Evolutionary conservation across 2,797 vertebrate genomes (phyloP).

Genomic region (Atherinosoma microstoma): DNA sequence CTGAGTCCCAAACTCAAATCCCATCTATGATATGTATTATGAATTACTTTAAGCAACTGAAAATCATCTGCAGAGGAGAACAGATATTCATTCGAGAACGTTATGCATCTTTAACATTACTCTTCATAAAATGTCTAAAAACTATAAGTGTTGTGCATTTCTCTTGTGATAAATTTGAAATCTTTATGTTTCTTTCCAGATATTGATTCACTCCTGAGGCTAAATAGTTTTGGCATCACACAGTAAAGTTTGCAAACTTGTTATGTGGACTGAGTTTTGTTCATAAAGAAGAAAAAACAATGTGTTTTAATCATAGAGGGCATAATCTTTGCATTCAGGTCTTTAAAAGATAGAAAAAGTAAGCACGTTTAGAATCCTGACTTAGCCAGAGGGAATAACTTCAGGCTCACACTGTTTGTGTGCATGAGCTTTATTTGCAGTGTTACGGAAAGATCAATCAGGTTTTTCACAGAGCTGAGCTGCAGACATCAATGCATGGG

Average conservation of each 20-base stretch:
- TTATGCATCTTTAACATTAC: too few relatives aligned
- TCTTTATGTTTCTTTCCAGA: too few relatives aligned
- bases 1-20: too few relatives aligned
- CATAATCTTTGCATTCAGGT: background rate
- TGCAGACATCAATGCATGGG: slow-evolving; percentile 4
- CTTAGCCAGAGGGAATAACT: slow-evolving; percentile 10
- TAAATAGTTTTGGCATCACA: slow-evolving; percentile 26
- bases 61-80: too few relatives aligned
- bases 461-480: slow-evolving; percentile 21
- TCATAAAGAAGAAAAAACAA: too few relatives aligned
- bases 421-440: slow-evolving; percentile 20
- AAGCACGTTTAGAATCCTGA: slow-evolving; percentile 19
- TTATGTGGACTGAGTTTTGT: too few relatives aligned
- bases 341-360: slow-evolving; percentile 5
- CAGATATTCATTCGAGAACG: too few relatives aligned
- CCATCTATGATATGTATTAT: too few relatives aligned
- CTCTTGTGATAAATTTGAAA: too few relatives aligned
- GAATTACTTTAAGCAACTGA: too few relatives aligned
- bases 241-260: background rate
- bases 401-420: slow-evolving; percentile 9
- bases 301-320: background rate
- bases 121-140: too few relatives aligned
- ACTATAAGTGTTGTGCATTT: too few relatives aligned
- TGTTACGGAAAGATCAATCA: slow-evolving; percentile 38
- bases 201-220: slow-evolving; percentile 41